Evolutionary conservation across 2,113 vertebrate species (phyloP).

Genomic region (Macquaria ambigua): DNA sequence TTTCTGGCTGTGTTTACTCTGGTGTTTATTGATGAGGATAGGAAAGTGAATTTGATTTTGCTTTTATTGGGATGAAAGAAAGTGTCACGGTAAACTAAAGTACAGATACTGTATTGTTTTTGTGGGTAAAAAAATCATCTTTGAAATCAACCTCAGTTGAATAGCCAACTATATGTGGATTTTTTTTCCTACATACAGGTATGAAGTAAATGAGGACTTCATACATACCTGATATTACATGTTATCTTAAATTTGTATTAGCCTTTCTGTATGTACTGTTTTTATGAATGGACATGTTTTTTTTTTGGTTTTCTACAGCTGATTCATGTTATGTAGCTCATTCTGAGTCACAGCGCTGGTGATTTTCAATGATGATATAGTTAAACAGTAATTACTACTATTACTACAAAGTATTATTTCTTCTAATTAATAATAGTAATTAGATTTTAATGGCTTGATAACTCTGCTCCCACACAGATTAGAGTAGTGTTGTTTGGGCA

Average conservation of each 20-base stretch:
- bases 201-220: not conserved
- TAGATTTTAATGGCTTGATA: slow-evolving; percentile 30
- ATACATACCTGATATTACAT: not conserved
- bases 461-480: not conserved
- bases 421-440: slow-evolving; percentile 49
- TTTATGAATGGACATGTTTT: not conserved
- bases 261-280: not conserved
- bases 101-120: not conserved
- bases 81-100: not conserved
- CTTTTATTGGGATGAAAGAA: not conserved
- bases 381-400: slow-evolving; percentile 7
- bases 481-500: slow-evolving; percentile 25
- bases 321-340: not conserved
- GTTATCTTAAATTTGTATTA: not conserved
- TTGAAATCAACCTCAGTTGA: not conserved
- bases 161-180: not conserved
- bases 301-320: not conserved
- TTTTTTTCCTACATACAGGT: not conserved
- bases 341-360: not conserved
- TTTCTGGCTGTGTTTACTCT: slow-evolving; percentile 3
- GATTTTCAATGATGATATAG: not conserved
- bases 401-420: slow-evolving; percentile 7
- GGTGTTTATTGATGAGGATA: slow-evolving; percentile 7
- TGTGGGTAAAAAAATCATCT: not conserved
- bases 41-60: slow-evolving; percentile 1